Conservation (phyloP, 2,888 invertebrate genomes). For the Scaptodrosophila latifasciaeformis region DNA sequence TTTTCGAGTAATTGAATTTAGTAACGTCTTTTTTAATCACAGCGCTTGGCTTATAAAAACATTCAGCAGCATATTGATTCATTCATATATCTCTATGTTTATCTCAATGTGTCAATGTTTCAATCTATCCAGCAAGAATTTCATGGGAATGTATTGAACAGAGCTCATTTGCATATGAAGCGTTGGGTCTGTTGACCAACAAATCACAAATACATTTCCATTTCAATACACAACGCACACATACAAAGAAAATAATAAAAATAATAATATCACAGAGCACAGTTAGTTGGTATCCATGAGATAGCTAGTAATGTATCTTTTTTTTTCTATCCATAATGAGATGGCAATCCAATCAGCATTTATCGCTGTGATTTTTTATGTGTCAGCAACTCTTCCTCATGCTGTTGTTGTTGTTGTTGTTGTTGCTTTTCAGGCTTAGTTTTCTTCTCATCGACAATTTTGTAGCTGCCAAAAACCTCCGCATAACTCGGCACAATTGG, state of each 20-base stretch:
- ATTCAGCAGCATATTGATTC: too few relatives aligned
- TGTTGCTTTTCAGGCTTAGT: conserved; percentile 19
- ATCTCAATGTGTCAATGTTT: conserved; percentile 7
- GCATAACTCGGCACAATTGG: conserved; percentile 57
- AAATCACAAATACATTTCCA: conserved; percentile 20
- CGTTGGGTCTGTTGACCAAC: conserved; percentile 23
- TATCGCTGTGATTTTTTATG: conserved; percentile 37
- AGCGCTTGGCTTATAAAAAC: conserved; percentile 46
- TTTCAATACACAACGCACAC: neutral
- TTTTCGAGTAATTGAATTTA: conserved; percentile 20
- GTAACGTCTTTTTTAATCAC: conserved; percentile 43
- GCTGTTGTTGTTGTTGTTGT: too few relatives aligned
- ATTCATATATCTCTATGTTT: conserved; percentile 10
- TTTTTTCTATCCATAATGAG: conserved; percentile 5
- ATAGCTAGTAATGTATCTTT: conserved; percentile 10
- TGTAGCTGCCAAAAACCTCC: conserved; percentile 53
- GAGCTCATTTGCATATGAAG: neutral
- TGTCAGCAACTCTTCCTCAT: conserved; percentile 25
- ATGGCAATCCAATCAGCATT: conserved; percentile 29
- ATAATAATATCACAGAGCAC: conserved; percentile 53
- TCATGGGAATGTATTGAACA: neutral
- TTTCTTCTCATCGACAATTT: conserved; percentile 47
- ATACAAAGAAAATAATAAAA: neutral
- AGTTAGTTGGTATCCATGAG: conserved; percentile 31
- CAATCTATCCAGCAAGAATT: neutral